A percentile compares a stretch with the other conserved stretches of the same genome.
These are phyloP conservation scores for Cremastobaeus sp. DNA, from an alignment of 2,888 invertebrate species.

Conservation along the genomic window DNA sequence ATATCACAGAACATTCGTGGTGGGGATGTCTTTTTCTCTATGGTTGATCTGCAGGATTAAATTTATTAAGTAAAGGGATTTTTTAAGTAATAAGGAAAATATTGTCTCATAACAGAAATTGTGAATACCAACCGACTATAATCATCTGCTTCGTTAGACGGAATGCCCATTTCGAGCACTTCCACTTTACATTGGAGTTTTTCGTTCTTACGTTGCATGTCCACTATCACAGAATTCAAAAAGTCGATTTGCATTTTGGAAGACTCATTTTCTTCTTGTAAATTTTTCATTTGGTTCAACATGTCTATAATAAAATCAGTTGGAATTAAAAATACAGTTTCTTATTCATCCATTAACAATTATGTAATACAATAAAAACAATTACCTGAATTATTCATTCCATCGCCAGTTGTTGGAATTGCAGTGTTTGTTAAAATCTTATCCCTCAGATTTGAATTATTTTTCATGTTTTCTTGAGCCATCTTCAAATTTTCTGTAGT, in stretches of 20 bases:
- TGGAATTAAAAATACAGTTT: background rate
- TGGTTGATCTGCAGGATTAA: conserved; percentile 48
- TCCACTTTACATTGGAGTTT: conserved; percentile 88
- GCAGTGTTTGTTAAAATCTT: conserved; percentile 52
- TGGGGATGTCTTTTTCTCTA: conserved; percentile 80
- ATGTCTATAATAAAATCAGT: conserved; percentile 32
- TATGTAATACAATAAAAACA: background rate
- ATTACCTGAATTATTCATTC: conserved; percentile 65
- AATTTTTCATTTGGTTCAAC: conserved; percentile 65
- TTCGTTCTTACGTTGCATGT: conserved; percentile 95
- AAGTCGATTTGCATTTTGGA: conserved; percentile 90
- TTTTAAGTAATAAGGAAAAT: too few relatives aligned
- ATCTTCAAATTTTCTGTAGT: conserved; percentile 67
- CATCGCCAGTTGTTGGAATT: conserved; percentile 64
- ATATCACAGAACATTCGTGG: conserved; percentile 97
- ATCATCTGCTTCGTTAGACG: conserved; percentile 78
- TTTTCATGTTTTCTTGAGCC: conserved; percentile 70
- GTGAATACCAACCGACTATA: conserved; percentile 77
- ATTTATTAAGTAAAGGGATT: conserved; percentile 3
- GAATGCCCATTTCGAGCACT: conserved; percentile 85
- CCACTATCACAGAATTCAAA: conserved; percentile 97
- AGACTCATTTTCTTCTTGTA: conserved; percentile 83
- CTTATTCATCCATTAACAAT: background rate
- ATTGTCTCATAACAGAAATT: background rate
- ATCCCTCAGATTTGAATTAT: conserved; percentile 68